Percentiles rank a stretch among this genome's conserved stretches.
Conservation (phyloP, 1,140 invertebrate genomes). For the Amphibalanus amphitrite region DNA sequence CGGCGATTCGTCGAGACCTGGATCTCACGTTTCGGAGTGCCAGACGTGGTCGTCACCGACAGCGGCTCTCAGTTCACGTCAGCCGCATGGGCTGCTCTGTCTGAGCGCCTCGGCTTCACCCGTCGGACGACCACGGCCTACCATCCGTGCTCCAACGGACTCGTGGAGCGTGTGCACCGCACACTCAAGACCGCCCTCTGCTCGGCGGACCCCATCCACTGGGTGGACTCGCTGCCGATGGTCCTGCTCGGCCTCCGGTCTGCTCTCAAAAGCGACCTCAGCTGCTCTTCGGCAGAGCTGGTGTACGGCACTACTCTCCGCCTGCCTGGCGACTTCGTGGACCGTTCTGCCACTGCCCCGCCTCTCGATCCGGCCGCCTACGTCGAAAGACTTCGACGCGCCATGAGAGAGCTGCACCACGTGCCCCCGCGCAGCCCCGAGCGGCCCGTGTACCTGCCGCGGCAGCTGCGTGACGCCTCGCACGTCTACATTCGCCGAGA, state of each 20-base stretch:
- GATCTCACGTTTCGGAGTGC: slow-evolving; percentile 23
- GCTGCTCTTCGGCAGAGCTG: slow-evolving; percentile 15
- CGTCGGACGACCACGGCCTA: slow-evolving; percentile 10
- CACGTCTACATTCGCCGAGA: not conserved
- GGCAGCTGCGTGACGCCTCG: not conserved
- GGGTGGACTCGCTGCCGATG: slow-evolving; percentile 16
- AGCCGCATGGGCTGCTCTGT: slow-evolving; percentile 12
- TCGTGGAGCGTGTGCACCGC: slow-evolving; percentile 14
- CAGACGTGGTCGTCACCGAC: slow-evolving; percentile 22
- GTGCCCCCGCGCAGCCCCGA: not conserved
- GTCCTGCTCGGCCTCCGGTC: slow-evolving; percentile 16
- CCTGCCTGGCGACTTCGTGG: slow-evolving; percentile 17
- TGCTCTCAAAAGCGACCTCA: slow-evolving; percentile 20
- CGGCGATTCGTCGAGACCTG: slow-evolving; percentile 22
- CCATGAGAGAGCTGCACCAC: not conserved
- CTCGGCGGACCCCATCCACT: slow-evolving; percentile 1
- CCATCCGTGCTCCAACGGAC: slow-evolving; percentile 15
- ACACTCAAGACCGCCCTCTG: slow-evolving; percentile 13
- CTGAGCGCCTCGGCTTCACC: slow-evolving; percentile 5
- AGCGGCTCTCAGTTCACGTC: slow-evolving; percentile 25
- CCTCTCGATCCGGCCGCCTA: not conserved
- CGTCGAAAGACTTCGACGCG: not conserved
- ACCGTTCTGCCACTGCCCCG: not conserved
- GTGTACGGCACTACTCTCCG: slow-evolving; percentile 16
- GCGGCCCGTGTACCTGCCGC: not conserved